Percentiles rank a stretch among this genome's conserved stretches.
Evolutionary conservation across 1,140 invertebrate genomes (phyloP).

Genomic region (Cylas formicarius): DNA sequence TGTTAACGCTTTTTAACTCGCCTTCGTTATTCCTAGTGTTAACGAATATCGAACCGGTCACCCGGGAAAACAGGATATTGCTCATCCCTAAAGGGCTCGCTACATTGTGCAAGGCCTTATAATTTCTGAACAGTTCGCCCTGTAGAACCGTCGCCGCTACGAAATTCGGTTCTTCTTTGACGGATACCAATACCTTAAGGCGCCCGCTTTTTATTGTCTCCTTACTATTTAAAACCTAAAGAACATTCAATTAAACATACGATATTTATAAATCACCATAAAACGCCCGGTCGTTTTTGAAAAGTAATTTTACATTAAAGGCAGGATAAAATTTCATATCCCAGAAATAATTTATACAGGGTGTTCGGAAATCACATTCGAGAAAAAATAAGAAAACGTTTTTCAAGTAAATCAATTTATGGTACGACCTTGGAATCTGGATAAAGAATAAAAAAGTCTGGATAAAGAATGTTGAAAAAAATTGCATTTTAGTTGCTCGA

Average conservation of each 20-base stretch:
- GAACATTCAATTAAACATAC: no score
- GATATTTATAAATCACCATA: no score
- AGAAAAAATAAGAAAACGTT: no score
- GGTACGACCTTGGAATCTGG: no score
- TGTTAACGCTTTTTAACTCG: constrained; percentile 51
- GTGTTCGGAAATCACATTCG: no score
- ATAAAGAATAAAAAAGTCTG: no score
- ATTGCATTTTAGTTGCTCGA: no score
- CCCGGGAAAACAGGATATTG: constrained; percentile 63
- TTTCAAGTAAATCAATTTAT: no score
- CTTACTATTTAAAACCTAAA: constrained; percentile 40
- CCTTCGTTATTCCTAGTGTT: constrained; percentile 40
- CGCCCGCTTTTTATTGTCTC: constrained; percentile 29
- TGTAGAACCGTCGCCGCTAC: constrained; percentile 31
- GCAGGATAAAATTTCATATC: no score
- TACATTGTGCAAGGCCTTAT: constrained; percentile 36
- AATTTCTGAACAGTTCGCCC: constrained; percentile 33
- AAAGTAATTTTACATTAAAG: neutral
- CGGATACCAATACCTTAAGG: constrained; percentile 42
- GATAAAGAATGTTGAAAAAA: no score
- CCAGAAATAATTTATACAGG: no score
- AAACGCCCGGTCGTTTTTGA: neutral
- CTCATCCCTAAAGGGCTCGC: constrained; percentile 50
- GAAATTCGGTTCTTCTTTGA: constrained; percentile 43
- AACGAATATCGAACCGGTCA: constrained; percentile 77